These are phyloP conservation scores for Pachypeltis micranthus DNA, from an alignment of 1,140 invertebrate species.

Conservation along the genomic window DNA sequence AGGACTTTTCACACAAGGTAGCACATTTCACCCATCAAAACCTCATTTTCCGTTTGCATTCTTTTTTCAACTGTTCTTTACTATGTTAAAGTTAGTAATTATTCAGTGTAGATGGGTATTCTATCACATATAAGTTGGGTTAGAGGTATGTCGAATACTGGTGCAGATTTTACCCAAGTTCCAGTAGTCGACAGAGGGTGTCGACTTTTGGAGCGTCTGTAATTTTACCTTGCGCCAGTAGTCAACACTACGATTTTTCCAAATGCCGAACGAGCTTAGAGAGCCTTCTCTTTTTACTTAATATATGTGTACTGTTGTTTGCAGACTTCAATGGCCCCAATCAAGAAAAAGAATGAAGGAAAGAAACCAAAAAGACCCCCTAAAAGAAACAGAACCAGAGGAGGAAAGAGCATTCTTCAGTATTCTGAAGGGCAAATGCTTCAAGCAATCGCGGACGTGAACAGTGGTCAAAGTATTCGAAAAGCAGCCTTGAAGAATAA, in stretches of 20 bases:
- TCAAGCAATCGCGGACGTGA: conserved; percentile 1
- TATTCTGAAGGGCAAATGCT: conserved; percentile 6
- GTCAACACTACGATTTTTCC: background rate
- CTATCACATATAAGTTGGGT: background rate
- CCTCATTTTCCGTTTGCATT: conserved; percentile 1
- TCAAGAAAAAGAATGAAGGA: conserved; percentile 1
- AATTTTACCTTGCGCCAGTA: conserved; percentile 6
- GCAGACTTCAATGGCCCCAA: conserved; percentile 7
- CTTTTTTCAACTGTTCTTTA: background rate
- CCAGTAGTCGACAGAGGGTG: too few species aligned
- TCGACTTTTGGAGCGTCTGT: background rate
- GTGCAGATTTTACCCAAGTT: too few species aligned
- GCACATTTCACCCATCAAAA: background rate
- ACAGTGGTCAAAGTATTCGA: conserved; percentile 1
- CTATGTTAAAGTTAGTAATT: background rate
- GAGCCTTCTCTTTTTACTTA: background rate
- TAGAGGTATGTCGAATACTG: conserved; percentile 1
- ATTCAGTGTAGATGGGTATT: background rate
- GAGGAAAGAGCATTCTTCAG: conserved; percentile 5
- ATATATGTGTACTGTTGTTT: background rate
- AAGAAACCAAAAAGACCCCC: background rate
- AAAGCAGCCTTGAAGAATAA: conserved; percentile 6
- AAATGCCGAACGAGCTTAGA: background rate
- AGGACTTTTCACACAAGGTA: background rate
- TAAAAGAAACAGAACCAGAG: conserved; percentile 4